phyloP scores from a whole-genome alignment of 2,888 invertebrate genomes.

The Platypus cylindrus region DNA sequence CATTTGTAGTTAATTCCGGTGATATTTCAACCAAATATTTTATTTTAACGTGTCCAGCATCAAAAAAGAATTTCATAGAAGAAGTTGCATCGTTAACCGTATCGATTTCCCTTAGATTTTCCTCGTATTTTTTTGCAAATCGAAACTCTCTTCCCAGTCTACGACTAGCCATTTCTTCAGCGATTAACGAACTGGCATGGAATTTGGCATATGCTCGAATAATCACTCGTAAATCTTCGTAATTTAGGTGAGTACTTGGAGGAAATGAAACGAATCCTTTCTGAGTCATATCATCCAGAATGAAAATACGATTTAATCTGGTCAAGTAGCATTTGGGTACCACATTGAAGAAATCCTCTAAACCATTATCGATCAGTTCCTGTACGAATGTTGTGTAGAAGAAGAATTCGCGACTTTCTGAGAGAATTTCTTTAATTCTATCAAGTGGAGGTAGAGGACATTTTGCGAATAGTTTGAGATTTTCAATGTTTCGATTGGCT shows the following conservation, averaged over 20 bases:
- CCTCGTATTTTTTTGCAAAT: background rate
- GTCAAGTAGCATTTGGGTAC: slow-evolving; percentile 30
- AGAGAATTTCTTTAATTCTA: too few relatives aligned
- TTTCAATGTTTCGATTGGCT: background rate
- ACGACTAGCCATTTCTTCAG: slow-evolving; percentile 19
- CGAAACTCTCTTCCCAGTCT: slow-evolving; percentile 10
- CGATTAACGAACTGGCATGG: slow-evolving; percentile 28
- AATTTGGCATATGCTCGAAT: slow-evolving; percentile 23
- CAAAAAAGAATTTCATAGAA: background rate
- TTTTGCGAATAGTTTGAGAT: slow-evolving; percentile 6
- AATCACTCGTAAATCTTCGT: slow-evolving; percentile 17
- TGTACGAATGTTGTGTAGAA: slow-evolving; percentile 35
- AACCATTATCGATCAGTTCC: slow-evolving; percentile 23
- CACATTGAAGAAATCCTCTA: slow-evolving; percentile 17
- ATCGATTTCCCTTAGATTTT: background rate
- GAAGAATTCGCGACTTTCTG: slow-evolving; percentile 19
- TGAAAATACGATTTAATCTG: slow-evolving; percentile 25
- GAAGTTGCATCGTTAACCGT: background rate
- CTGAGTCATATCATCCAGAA: slow-evolving; percentile 31
- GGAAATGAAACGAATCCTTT: slow-evolving; percentile 12
- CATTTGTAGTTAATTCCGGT: slow-evolving; percentile 10
- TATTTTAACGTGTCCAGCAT: slow-evolving; percentile 1
- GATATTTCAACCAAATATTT: slow-evolving; percentile 11
- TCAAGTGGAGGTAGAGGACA: background rate
- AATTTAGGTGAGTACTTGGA: slow-evolving; percentile 12